Base-by-base conservation (phyloP, 2,113 vertebrate species). In the Phyllostomus discolor region DNA sequence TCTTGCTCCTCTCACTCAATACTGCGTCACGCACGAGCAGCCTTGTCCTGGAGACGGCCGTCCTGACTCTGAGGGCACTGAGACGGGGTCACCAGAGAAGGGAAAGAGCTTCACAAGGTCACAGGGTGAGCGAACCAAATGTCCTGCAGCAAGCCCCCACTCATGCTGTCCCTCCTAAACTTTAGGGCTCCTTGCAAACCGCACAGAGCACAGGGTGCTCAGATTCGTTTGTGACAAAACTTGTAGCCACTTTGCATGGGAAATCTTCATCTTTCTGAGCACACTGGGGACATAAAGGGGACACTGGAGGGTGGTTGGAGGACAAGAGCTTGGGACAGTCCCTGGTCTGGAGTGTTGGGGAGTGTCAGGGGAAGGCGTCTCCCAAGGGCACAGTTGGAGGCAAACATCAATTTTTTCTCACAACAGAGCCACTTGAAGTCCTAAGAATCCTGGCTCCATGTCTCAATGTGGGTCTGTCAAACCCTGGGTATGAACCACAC, bases 1-100 rank as follows among this genome's bases (percentile, higher is more conserved):
- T 7, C 48, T 10, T 43, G 28, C 10, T 19, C 31, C n/a, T 43
- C 0, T 1, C 35, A 11, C 10, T 75, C 10, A 19, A 9, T 7
- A 16, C 33, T 0, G 3, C 0, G 1, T 11, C 17, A 0, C 15
- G 64, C 31, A 33, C 7, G 2, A 28, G 73, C 19, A 24, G 28
- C 22, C 84, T 73, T 0, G 9, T 12, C 8, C 69, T 43, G 28
- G 88, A 50, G 69, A 22, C 19, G 17, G 4, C 26, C 19, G 1
- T 62, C 41, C 62, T 12, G 28, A 64, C 26, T 33, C 78, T 1
- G 1, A 50, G 54, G 35, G 11, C 19, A 46, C 83, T 0, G 48
- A 66, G 26, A 28, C 4, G 26, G 33, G 41, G 84, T 24, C 66
- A 50, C 52, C 3, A 54, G 67, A 69, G 19, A 15, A 19, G 41